Percentiles rank a stretch among this genome's conserved stretches.
These are phyloP conservation scores for Capitella teleta DNA, from an alignment of 1,140 invertebrate genomes.

Conservation along the genomic window DNA sequence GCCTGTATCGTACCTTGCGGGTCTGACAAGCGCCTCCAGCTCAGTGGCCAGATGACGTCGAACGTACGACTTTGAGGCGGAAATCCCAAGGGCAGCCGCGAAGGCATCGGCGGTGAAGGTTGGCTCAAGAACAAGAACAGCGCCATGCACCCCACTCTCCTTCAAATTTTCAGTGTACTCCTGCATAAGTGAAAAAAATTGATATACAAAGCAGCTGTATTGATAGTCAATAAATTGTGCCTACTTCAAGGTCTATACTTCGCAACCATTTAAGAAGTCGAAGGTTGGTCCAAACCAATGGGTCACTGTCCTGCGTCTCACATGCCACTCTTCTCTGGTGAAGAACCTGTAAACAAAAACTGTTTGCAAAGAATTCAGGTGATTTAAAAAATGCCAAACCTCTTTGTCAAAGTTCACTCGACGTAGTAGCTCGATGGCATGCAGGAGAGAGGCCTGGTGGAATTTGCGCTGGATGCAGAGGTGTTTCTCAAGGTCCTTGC, in stretches of 20 bases:
- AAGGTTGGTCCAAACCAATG: slow-evolving; percentile 88
- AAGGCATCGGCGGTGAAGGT: slow-evolving; percentile 88
- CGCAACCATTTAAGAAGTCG: slow-evolving; percentile 83
- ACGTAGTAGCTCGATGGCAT: slow-evolving; percentile 78
- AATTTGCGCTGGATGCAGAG: slow-evolving; percentile 76
- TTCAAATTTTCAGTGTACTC: slow-evolving; percentile 91
- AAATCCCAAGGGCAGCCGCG: slow-evolving; percentile 82
- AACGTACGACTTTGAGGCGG: slow-evolving; percentile 84
- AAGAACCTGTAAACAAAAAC: too few species aligned
- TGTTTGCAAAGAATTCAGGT: too few species aligned
- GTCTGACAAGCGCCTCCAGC: slow-evolving; percentile 75
- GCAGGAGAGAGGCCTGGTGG: slow-evolving; percentile 83
- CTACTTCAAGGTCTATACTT: slow-evolving; percentile 70
- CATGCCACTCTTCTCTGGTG: too few species aligned
- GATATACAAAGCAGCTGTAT: background rate
- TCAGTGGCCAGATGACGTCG: slow-evolving; percentile 78
- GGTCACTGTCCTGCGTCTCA: too few species aligned
- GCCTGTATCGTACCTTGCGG: slow-evolving; percentile 78
- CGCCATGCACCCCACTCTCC: slow-evolving; percentile 88
- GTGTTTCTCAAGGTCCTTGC: slow-evolving; percentile 87
- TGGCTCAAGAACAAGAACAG: slow-evolving; percentile 75
- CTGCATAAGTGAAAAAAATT: slow-evolving; percentile 16
- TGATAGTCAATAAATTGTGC: slow-evolving; percentile 6
- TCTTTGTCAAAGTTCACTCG: slow-evolving; percentile 86
- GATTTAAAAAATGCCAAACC: too few species aligned